Evolutionary conservation across 1,140 invertebrate genomes (phyloP).

Genomic region (silkworm (Bombyx mori)): DNA sequence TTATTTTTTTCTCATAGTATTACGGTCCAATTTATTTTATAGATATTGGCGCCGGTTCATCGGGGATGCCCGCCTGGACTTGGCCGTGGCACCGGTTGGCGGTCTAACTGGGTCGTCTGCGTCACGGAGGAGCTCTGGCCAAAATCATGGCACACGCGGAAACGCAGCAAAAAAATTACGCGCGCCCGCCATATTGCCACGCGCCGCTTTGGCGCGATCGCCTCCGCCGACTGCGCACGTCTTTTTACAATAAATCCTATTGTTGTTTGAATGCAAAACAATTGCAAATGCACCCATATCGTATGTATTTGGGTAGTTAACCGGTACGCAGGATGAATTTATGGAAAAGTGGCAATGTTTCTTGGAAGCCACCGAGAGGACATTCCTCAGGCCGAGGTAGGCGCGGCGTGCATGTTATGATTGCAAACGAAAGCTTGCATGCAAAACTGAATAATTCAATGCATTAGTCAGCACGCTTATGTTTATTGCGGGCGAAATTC

Average conservation of each 20-base stretch:
- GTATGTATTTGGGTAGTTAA: constrained; percentile 64
- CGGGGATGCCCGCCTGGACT: constrained; percentile 61
- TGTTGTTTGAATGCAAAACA: constrained; percentile 60
- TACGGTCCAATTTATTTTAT: constrained; percentile 64
- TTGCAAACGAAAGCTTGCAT: too few species aligned
- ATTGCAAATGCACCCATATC: constrained; percentile 30
- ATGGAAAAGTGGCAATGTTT: constrained; percentile 15
- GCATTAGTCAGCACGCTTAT: too few species aligned
- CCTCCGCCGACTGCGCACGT: constrained; percentile 48
- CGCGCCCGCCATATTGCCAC: constrained; percentile 47
- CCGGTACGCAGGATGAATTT: constrained; percentile 43
- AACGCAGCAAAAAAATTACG: constrained; percentile 42
- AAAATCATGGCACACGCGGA: constrained; percentile 58
- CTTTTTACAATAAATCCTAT: constrained; percentile 65
- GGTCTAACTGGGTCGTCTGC: constrained; percentile 60
- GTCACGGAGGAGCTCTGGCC: constrained; percentile 60
- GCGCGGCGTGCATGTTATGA: too few species aligned
- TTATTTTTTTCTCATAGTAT: constrained; percentile 53
- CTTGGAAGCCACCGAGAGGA: constrained; percentile 10
- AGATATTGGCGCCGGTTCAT: constrained; percentile 66
- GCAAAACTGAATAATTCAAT: too few species aligned
- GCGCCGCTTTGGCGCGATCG: constrained; percentile 50
- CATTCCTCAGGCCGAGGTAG: constrained; percentile 4
- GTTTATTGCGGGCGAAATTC: too few species aligned
- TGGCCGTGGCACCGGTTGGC: constrained; percentile 65